Conservation (phyloP, 2,797 vertebrate species). For the Sternotherus odoratus region DNA sequence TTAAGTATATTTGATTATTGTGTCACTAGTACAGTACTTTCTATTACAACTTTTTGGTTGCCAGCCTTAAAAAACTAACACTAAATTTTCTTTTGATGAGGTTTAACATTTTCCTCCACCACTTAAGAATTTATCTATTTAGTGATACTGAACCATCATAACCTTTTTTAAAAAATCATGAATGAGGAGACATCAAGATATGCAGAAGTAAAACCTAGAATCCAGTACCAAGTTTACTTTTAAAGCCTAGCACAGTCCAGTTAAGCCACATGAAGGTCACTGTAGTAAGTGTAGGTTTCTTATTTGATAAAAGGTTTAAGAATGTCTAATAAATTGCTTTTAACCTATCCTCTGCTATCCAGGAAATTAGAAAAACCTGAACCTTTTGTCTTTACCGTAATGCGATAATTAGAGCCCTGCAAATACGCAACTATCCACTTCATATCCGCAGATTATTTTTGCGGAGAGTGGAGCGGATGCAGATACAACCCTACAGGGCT, state of each 20-base stretch:
- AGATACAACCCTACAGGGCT: no score
- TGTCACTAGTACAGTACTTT: background rate
- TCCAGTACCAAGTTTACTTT: background rate
- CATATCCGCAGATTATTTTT: no score
- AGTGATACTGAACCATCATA: background rate
- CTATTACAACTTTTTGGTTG: accelerated
- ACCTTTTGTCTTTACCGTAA: background rate
- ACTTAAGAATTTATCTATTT: background rate
- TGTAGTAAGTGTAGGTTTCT: background rate
- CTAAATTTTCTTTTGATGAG: background rate
- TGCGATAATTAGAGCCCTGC: background rate
- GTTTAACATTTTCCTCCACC: background rate
- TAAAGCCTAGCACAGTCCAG: background rate
- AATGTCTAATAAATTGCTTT: background rate
- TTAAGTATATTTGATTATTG: background rate
- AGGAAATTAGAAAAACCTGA: background rate
- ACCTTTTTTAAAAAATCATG: background rate
- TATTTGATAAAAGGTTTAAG: background rate
- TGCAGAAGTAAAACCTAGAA: background rate
- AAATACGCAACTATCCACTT: no score
- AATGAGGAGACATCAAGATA: background rate
- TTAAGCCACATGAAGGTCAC: background rate
- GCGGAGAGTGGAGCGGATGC: no score
- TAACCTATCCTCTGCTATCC: background rate
- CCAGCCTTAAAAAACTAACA: background rate